phyloP scores from a whole-genome alignment of 2,888 invertebrate species.

The Itoplectis maculator region DNA sequence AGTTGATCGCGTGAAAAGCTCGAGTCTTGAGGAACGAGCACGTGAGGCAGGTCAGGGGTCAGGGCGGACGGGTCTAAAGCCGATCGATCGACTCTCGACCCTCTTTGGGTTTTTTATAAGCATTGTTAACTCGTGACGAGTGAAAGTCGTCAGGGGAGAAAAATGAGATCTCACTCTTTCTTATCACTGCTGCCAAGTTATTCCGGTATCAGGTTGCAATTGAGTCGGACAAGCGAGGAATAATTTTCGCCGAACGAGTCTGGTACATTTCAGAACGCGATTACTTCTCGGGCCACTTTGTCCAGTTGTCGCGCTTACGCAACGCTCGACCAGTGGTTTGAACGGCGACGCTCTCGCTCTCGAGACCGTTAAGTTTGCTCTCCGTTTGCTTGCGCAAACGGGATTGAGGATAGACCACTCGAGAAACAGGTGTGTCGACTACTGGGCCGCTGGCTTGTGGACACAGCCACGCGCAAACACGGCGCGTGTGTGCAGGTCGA shows the following conservation, averaged over 20 bases:
- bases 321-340: constrained; percentile 21
- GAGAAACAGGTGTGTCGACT: constrained; percentile 66
- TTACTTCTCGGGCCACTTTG: constrained; percentile 47
- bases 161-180: neutral
- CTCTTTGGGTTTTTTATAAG: constrained; percentile 24
- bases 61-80: neutral
- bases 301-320: constrained; percentile 57
- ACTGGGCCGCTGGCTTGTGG: constrained; percentile 42
- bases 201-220: neutral
- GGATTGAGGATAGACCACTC: constrained; percentile 49
- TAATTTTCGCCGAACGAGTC: constrained; percentile 34
- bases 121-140: neutral
- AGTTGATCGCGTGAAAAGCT: constrained; percentile 33
- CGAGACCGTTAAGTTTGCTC: constrained; percentile 63
- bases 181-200: neutral
- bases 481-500: neutral
- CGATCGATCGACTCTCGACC: constrained; percentile 29
- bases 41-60: constrained; percentile 60
- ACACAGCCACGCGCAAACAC: constrained; percentile 4
- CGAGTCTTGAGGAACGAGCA: constrained; percentile 12
- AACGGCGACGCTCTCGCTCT: constrained; percentile 19
- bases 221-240: neutral
- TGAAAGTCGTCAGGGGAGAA: too few relatives aligned
- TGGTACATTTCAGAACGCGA: constrained; percentile 28
- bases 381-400: constrained; percentile 64